Conservation (phyloP, 2,888 invertebrate species). For the Bhutanitis thaidina region DNA sequence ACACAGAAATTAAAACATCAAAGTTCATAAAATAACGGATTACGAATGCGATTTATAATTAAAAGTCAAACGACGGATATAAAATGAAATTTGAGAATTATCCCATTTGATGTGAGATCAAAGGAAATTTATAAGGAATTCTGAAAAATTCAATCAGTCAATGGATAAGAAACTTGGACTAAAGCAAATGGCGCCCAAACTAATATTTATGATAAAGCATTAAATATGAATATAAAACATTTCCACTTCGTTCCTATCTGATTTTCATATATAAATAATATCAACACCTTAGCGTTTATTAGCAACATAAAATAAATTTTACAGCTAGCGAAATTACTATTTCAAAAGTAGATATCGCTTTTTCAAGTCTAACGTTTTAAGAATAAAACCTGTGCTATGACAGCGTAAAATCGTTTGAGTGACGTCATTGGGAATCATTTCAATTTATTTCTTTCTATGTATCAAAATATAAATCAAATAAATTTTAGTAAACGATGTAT, state of each 20-base stretch:
- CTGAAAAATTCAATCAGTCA: too few relatives aligned
- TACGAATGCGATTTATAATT: neutral
- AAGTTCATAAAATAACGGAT: neutral
- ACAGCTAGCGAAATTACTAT: neutral
- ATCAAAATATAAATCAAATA: slow-evolving; percentile 2
- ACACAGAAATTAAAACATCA: slow-evolving; percentile 3
- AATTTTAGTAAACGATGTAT: neutral
- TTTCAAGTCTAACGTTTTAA: slow-evolving; percentile 2
- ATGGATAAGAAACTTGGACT: too few relatives aligned
- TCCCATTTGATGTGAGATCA: slow-evolving; percentile 1
- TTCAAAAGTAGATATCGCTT: slow-evolving; percentile 9
- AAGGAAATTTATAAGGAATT: neutral
- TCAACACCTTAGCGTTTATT: slow-evolving; percentile 17
- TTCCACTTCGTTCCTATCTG: slow-evolving; percentile 4
- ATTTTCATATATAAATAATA: slow-evolving; percentile 10
- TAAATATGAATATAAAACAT: slow-evolving; percentile 9
- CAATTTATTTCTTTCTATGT: neutral
- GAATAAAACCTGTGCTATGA: neutral
- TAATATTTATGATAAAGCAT: too few relatives aligned
- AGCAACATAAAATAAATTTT: slow-evolving; percentile 11
- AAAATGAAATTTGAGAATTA: slow-evolving; percentile 1
- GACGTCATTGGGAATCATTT: slow-evolving; percentile 11
- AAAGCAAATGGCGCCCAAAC: too few relatives aligned
- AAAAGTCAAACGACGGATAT: neutral
- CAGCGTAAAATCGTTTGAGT: slow-evolving; percentile 5